These are phyloP conservation scores for Adelphocoris suturalis DNA, from an alignment of 2,888 invertebrate genomes.

Conservation along the genomic window DNA sequence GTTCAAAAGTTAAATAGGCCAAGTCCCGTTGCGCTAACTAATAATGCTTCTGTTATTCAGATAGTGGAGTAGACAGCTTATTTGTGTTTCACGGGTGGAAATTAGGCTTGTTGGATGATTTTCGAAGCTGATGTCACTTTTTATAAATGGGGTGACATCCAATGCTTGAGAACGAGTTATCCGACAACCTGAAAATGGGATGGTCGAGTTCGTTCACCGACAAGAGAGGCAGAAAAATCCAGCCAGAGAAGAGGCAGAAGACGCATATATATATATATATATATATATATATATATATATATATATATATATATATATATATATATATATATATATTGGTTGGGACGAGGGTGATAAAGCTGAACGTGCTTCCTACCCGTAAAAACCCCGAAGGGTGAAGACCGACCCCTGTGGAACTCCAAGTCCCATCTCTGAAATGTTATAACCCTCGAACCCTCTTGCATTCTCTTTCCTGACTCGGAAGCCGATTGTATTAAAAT, in stretches of 20 bases:
- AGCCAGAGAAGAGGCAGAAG: not conserved
- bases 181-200: not conserved
- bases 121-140: too few species aligned
- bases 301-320: not conserved
- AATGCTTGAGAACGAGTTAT: too few species aligned
- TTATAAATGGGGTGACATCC: too few species aligned
- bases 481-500: constrained; percentile 23
- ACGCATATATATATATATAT: not conserved
- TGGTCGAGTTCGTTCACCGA: not conserved
- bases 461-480: constrained; percentile 13
- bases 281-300: not conserved
- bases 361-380: constrained; percentile 47
- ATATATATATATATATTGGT: not conserved
- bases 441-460: constrained; percentile 2
- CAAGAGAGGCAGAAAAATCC: constrained; percentile 39
- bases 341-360: constrained; percentile 7
- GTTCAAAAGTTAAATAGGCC: too few species aligned
- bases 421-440: constrained; percentile 19
- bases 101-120: too few species aligned
- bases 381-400: constrained; percentile 23
- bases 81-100: too few species aligned
- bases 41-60: too few species aligned
- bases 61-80: too few species aligned
- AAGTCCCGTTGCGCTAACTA: too few species aligned
- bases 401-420: constrained; percentile 38